Evolutionary conservation across 2,113 vertebrate genomes (phyloP).

Genomic region (Pachycephala philippinensis): DNA sequence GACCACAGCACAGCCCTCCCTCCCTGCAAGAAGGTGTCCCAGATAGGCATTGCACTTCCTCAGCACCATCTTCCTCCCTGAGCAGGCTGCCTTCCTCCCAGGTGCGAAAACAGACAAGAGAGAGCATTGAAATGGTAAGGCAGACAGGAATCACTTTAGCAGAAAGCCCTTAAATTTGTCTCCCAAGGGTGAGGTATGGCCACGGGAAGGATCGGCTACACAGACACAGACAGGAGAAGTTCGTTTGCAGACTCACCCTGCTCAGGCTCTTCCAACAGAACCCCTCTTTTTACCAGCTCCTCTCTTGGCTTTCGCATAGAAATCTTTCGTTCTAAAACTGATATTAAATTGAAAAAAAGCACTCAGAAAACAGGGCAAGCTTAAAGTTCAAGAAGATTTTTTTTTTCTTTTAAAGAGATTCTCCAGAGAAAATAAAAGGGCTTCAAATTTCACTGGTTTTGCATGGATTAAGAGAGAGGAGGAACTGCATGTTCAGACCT

Average conservation of each 20-base stretch:
- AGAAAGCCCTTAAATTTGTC: background rate
- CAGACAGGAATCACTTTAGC: background rate
- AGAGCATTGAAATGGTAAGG: background rate
- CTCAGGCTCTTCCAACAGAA: constrained; percentile 91
- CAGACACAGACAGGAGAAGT: constrained; percentile 27
- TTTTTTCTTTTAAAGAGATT: background rate
- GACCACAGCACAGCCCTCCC: background rate
- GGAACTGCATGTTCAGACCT: background rate
- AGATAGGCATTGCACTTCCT: background rate
- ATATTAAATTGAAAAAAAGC: constrained; percentile 64
- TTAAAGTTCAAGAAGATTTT: background rate
- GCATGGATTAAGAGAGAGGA: background rate
- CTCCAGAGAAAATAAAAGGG: background rate
- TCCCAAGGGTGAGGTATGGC: background rate
- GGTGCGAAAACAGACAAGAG: background rate
- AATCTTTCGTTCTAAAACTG: constrained; percentile 98
- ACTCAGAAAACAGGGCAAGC: constrained; percentile 63
- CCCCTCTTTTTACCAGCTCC: constrained; percentile 94
- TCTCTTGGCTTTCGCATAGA: constrained; percentile 94
- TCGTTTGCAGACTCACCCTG: constrained; percentile 79
- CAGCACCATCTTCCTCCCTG: background rate
- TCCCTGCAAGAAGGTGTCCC: background rate
- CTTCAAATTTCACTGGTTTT: background rate
- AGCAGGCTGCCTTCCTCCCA: background rate
- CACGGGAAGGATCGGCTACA: background rate